A percentile compares a stretch with the other conserved stretches of the same genome.
These are phyloP conservation scores for Masticophis lateralis DNA, from an alignment of 2,797 vertebrate species.

Conservation along the genomic window DNA sequence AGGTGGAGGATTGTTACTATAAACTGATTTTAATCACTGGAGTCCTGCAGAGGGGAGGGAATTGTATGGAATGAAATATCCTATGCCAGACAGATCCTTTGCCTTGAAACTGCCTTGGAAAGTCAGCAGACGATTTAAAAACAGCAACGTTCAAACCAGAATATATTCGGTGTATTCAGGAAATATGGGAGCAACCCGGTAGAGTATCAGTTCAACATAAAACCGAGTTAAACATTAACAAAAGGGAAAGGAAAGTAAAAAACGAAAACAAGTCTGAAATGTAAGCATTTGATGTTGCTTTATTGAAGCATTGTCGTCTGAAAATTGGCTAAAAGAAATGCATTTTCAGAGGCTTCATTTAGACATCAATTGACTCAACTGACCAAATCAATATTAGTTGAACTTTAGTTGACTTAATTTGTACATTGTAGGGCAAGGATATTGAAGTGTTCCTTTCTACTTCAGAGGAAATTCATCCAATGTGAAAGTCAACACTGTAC, in stretches of 20 bases:
- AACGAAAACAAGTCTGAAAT: not conserved
- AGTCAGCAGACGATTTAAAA: not conserved
- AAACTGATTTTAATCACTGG: not conserved
- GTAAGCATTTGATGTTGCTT: rapidly evolving
- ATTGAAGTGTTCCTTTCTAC: not conserved
- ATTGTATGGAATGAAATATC: not conserved
- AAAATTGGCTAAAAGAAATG: not conserved
- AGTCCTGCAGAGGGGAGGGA: not conserved
- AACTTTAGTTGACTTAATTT: not conserved
- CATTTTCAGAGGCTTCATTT: not conserved
- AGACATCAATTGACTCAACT: not conserved
- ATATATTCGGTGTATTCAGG: not conserved
- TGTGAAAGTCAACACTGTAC: not conserved
- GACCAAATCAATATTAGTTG: not conserved
- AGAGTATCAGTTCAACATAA: not conserved
- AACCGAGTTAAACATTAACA: not conserved
- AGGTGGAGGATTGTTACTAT: not conserved
- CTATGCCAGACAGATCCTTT: not conserved
- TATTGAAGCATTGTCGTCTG: not conserved
- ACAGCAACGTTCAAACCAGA: not conserved
- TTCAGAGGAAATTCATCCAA: not conserved
- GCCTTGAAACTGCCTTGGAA: not conserved
- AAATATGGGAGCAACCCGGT: rapidly evolving
- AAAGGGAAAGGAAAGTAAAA: not conserved
- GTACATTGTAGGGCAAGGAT: not conserved